Base-by-base conservation (phyloP, 2,113 vertebrate genomes). In the Asarcornis scutulata region DNA sequence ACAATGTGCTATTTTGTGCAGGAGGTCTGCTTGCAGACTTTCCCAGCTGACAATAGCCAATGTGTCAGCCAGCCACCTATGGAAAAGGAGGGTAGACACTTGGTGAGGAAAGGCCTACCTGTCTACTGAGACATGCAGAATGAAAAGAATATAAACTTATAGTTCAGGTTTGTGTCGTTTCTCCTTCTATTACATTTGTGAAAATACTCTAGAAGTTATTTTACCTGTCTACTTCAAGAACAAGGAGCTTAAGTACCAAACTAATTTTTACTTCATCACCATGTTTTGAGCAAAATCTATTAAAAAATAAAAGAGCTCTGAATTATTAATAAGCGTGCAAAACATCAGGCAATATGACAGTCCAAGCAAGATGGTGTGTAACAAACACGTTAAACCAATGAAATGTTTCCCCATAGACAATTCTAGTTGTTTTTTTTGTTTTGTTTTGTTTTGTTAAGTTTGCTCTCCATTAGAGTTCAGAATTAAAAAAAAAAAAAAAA, bases 171-270 rank as follows among this genome's bases (percentile, higher is more conserved):
- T 60, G 48, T 23, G 46, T 23, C 5, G 6, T 74, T 62, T 83
- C 95, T 71, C 42, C 22, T 93, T 87, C n/a, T 46, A 1, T 83
- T 94, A 73, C 0, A 55, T 46, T 92, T 50, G 68, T 96, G 96
- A 88, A 94, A 95, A 58, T 93, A 76, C 94, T 77, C 21, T 50
- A 66, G 44, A 95, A 89, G 59, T 84, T 68, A 76, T 95, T 96
- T 95, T 66, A 83, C 53, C 64, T 87, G 10, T 73, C 83, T 95
- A 88, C 40, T 83, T 92, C 79, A 95, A 95, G 78, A 79, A 26
- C 48, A 83, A 79, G 5, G 34, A 56, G 13, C 50, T 89, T 73
- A 93, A 78, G 67, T 71, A 73, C 58, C 71, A 91, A 52, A 52
- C 50, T 52, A 26, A 26, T 52, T 52, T 52, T 26, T 52, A 13